Conservation (phyloP, 37 sponge, comb jelly and placozoan genomes). For the Chondrosia reniformis region DNA sequence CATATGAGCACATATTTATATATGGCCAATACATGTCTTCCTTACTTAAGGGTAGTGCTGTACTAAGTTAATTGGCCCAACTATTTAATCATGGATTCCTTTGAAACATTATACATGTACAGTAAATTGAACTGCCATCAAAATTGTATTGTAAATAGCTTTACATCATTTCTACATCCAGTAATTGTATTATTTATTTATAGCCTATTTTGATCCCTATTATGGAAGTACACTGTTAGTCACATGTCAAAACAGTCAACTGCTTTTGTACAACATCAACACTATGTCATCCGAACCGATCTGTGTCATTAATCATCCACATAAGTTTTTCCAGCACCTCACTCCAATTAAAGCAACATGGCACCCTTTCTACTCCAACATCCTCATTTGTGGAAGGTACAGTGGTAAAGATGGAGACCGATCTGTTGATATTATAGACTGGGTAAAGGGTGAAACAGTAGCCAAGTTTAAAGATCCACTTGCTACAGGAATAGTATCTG, state of each 20-base stretch:
- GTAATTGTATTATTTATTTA: too few relatives aligned
- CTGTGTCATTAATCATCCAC: conserved; percentile 30
- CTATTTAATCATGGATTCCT: too few relatives aligned
- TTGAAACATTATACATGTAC: too few relatives aligned
- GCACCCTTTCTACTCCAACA: conserved; percentile 64
- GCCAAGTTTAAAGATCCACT: background rate
- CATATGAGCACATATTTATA: too few relatives aligned
- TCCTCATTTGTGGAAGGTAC: conserved; percentile 53
- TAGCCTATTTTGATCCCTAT: conserved; percentile 52
- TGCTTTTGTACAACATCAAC: conserved; percentile 48
- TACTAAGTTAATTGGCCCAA: too few relatives aligned
- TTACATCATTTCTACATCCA: background rate
- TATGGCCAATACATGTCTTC: too few relatives aligned
- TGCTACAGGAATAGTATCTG: background rate
- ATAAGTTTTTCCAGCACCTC: conserved; percentile 63
- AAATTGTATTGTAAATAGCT: too few relatives aligned
- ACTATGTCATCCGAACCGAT: conserved; percentile 25
- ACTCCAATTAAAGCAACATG: conserved; percentile 64
- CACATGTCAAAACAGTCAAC: conserved; percentile 52
- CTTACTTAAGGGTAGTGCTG: too few relatives aligned
- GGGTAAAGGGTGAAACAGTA: conserved; percentile 17
- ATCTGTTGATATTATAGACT: conserved; percentile 46
- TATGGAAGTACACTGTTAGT: conserved; percentile 41
- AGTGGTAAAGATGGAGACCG: conserved; percentile 10
- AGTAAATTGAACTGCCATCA: background rate